These are phyloP conservation scores for Dorcus parallelipipedus DNA, from an alignment of 2,888 invertebrate genomes.

Conservation along the genomic window DNA sequence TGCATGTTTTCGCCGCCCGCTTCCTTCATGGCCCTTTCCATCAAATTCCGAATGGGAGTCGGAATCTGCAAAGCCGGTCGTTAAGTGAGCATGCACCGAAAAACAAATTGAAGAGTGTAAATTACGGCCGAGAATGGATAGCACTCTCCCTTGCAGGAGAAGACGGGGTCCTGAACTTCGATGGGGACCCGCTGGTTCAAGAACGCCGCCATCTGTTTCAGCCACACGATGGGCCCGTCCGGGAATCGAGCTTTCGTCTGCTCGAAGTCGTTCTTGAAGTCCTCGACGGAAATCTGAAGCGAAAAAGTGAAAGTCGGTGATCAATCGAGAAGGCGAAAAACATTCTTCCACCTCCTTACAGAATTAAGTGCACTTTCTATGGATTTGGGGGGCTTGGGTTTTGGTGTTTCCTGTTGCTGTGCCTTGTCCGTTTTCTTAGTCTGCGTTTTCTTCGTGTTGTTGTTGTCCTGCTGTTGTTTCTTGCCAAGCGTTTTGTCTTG, in stretches of 20 bases:
- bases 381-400: slow-evolving; percentile 64
- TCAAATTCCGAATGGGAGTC: slow-evolving; percentile 39
- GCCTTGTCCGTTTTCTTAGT: slow-evolving; percentile 43
- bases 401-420: slow-evolving; percentile 49
- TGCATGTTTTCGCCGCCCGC: slow-evolving; percentile 62
- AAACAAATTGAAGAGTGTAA: too few species aligned
- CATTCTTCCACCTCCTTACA: slow-evolving; percentile 46
- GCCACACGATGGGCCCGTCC: slow-evolving; percentile 67
- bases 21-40: slow-evolving; percentile 55
- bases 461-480: slow-evolving; percentile 28
- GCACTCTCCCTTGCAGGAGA: slow-evolving; percentile 53
- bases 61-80: slow-evolving; percentile 37
- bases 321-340: background rate
- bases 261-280: slow-evolving; percentile 53
- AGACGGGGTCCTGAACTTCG: slow-evolving; percentile 62
- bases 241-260: slow-evolving; percentile 63
- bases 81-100: background rate
- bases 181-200: slow-evolving; percentile 61
- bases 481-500: slow-evolving; percentile 46
- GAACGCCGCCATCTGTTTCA: slow-evolving; percentile 66
- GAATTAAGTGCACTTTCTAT: slow-evolving; percentile 61
- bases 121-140: slow-evolving; percentile 56
- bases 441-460: slow-evolving; percentile 46
- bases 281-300: slow-evolving; percentile 60
- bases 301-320: slow-evolving; percentile 14